A percentile compares a stretch with the other conserved stretches of the same genome.
Evolutionary conservation across 2,888 invertebrate genomes (phyloP).

Genomic region (Leistus spinibarbis): DNA sequence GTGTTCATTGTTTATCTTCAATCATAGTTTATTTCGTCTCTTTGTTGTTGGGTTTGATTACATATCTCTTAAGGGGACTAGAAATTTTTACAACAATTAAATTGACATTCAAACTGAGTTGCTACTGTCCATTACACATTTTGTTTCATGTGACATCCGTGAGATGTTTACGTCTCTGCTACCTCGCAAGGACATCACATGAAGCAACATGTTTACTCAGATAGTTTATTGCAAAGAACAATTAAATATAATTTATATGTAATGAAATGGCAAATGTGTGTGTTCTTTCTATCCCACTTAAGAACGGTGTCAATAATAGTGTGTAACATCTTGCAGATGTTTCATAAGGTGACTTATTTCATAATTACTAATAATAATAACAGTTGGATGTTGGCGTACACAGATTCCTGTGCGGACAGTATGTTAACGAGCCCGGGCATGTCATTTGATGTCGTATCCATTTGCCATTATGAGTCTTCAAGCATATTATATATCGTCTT

Average conservation of each 20-base stretch:
- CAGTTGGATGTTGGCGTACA: neutral
- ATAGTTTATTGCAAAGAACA: neutral
- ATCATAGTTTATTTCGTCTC: too few relatives aligned
- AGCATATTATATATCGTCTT: slow-evolving; percentile 13
- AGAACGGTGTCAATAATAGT: neutral
- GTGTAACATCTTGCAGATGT: slow-evolving; percentile 29
- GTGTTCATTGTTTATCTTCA: neutral
- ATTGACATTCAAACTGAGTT: neutral
- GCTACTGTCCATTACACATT: neutral
- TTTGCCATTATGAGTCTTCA: slow-evolving; percentile 12
- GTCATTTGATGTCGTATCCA: slow-evolving; percentile 33
- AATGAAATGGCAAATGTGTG: neutral
- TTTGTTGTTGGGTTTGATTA: neutral
- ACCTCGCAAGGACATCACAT: too few relatives aligned
- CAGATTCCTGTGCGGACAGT: slow-evolving; percentile 21
- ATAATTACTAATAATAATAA: neutral
- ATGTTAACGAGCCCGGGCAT: slow-evolving; percentile 24
- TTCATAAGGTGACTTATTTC: neutral
- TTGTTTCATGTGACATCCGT: too few relatives aligned
- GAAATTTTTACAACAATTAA: too few relatives aligned
- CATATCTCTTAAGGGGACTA: neutral
- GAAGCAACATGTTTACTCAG: neutral
- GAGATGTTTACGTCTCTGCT: too few relatives aligned
- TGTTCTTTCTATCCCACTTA: neutral
- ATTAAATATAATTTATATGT: slow-evolving; percentile 1